Evolutionary conservation across 2,797 vertebrate species (phyloP).

Genomic region (Sebastes minor): DNA sequence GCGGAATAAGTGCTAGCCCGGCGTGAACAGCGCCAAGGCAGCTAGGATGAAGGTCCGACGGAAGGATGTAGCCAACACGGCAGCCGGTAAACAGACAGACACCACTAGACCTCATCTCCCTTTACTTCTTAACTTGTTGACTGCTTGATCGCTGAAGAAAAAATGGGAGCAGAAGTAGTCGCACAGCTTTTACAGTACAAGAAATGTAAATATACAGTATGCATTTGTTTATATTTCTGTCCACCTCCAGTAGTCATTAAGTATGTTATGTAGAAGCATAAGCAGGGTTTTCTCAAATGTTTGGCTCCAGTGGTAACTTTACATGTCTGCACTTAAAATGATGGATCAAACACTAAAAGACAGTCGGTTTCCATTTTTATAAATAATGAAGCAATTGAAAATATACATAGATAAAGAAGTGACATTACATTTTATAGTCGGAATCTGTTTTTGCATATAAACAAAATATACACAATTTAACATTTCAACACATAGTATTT

Average conservation of each 20-base stretch:
- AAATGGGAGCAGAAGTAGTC: background rate
- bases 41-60: background rate
- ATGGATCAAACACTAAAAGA: background rate
- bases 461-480: background rate
- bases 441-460: background rate
- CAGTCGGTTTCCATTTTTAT: background rate
- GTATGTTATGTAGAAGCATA: background rate
- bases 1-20: background rate
- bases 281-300: background rate
- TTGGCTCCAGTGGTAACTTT: background rate
- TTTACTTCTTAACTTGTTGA: background rate
- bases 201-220: background rate
- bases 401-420: background rate
- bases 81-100: background rate
- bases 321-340: background rate
- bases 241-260: background rate
- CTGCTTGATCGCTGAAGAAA: background rate
- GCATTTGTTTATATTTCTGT: background rate
- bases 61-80: background rate
- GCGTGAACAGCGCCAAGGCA: background rate
- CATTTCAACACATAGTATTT: constrained; percentile 1
- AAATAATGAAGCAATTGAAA: background rate
- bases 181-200: background rate
- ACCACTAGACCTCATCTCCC: background rate
- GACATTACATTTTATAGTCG: background rate